These are phyloP conservation scores for Bombus fervidus DNA, from an alignment of 1,140 invertebrate genomes.

Conservation along the genomic window DNA sequence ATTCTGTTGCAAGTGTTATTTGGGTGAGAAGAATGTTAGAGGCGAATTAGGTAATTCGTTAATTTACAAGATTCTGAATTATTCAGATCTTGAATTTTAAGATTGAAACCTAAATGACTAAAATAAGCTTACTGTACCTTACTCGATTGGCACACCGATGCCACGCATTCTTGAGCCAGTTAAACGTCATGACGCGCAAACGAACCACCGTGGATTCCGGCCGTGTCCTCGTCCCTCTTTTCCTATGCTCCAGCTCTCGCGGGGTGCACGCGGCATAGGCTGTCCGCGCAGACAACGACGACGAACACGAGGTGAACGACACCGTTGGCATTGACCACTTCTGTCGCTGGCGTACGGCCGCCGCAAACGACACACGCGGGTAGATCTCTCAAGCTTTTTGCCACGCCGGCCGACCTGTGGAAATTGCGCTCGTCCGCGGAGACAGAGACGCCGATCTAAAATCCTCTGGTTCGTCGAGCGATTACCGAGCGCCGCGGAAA, in stretches of 20 bases:
- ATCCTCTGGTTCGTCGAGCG: neutral
- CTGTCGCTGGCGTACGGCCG: constrained; percentile 40
- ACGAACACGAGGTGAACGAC: constrained; percentile 50
- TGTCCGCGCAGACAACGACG: constrained; percentile 19
- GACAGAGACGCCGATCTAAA: constrained; percentile 29
- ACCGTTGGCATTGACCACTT: constrained; percentile 59
- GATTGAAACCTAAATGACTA: too few species aligned
- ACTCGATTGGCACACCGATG: neutral
- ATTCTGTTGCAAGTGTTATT: too few species aligned
- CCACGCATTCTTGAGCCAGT: constrained; percentile 30
- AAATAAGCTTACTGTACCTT: too few species aligned
- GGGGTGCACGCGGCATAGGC: constrained; percentile 32
- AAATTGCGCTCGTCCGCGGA: constrained; percentile 39
- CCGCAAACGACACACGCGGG: constrained; percentile 52
- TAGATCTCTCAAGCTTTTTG: constrained; percentile 52
- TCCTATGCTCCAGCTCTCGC: constrained; percentile 19
- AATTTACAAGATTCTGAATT: too few species aligned
- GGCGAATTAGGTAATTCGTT: too few species aligned
- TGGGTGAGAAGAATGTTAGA: too few species aligned
- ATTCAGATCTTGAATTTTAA: too few species aligned
- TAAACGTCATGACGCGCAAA: constrained; percentile 37
- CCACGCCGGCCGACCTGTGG: constrained; percentile 40
- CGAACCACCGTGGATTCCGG: constrained; percentile 26
- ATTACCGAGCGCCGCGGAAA: neutral
- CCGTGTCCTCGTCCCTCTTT: constrained; percentile 26